Percentiles rank a stretch among this genome's conserved stretches.
Evolutionary conservation across 2,888 invertebrate species (phyloP).

Genomic region (Callinectes sapidus): DNA sequence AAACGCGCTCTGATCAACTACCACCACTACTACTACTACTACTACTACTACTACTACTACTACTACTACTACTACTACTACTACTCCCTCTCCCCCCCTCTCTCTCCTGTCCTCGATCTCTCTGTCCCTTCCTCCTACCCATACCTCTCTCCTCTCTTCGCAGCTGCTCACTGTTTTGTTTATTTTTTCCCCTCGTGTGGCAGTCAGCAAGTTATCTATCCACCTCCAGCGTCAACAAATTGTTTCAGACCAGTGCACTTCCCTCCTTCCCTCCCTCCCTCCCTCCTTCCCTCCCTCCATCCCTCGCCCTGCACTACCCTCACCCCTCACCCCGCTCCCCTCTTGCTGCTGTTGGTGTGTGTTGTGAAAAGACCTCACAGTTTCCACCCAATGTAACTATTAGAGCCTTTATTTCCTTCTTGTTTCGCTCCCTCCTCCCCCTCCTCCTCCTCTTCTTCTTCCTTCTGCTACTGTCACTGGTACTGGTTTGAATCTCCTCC

Average conservation of each 20-base stretch:
- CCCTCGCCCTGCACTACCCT: too few relatives aligned
- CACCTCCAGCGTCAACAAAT: background rate
- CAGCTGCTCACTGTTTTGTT: background rate
- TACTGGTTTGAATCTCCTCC: background rate
- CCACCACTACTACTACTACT: too few relatives aligned
- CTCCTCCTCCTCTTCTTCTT: background rate
- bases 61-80: too few relatives aligned
- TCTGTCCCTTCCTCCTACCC: background rate
- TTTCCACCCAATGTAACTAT: constrained; percentile 13
- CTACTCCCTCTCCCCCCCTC: background rate
- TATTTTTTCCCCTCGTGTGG: constrained; percentile 1
- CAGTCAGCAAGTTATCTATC: background rate
- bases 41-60: too few relatives aligned
- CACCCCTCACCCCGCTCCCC: too few relatives aligned
- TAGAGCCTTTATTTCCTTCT: background rate
- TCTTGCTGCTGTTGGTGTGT: background rate
- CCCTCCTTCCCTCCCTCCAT: too few relatives aligned
- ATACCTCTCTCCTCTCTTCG: background rate
- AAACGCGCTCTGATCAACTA: too few relatives aligned
- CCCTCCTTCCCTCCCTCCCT: too few relatives aligned
- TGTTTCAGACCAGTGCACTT: background rate
- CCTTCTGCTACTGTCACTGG: background rate
- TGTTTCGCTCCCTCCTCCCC: background rate
- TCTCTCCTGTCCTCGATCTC: background rate
- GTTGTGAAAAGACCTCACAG: background rate